Evolutionary conservation across 2,888 invertebrate species (phyloP), one percentile per base, ranked within the genome.

Genomic region (Aphodius granarius): DNA sequence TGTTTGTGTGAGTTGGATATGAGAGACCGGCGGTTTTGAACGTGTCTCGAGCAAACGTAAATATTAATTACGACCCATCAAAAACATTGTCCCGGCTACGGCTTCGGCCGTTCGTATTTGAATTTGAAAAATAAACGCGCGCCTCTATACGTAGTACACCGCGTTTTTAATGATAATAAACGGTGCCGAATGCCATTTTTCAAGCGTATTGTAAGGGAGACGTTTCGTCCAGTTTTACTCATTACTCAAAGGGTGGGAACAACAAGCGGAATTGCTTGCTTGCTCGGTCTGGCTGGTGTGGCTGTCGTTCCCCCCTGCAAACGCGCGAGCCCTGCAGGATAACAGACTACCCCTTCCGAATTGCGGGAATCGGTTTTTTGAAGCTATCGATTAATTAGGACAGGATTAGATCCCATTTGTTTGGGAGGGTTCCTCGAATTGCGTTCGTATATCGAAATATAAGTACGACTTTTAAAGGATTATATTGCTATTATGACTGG

Each of bases 21-120:
- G 68, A 6, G 20, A 20, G 18, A 20, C 20, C 21, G n/a, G 68
- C 20, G n/a, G 20, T n/a, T 22, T 68, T 22, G 68, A 70, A 76
- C 74, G 71, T 78, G 78, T 78, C 74, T 76, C 75, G 68, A 68
- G 73, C 75, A 66, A 80, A 81, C 81, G 82, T 81, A 82, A 83
- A 83, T 83, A 83, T 83, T 83, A 83, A 83, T 83, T 82, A 83
- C 82, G 79, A 79, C 80, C 81, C 80, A 82, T 82, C 81, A 81
- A 82, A 82, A 81, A 80, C 81, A 81, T 82, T 78, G 78, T 78
- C 73, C 78, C 75, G 63, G 20, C 68, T 81, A 81, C 81, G 77
- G 78, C 77, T 71, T 77, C 76, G 65, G 20, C 68, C 68, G 68
- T 68, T 68, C 74, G 73, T 75, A 76, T 79, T 72, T 76, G 73